phyloP scores from a whole-genome alignment of 2,797 vertebrate species.

The Hippopotamyrus pictus region DNA sequence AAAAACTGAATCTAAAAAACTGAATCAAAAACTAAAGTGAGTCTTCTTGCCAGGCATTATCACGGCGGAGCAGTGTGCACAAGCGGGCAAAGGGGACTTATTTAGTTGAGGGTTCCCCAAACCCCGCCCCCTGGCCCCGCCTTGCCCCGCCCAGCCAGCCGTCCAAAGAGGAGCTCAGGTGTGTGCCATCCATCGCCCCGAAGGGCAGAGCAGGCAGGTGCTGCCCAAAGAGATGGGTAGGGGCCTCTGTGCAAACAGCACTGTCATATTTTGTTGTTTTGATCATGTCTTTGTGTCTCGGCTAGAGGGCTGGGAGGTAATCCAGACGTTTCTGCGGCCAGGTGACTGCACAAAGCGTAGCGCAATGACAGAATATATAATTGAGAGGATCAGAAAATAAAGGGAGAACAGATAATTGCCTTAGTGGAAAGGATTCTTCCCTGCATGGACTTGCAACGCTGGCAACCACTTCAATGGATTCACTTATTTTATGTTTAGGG shows the following conservation, averaged over 20 bases:
- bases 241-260: background rate
- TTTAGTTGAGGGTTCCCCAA: background rate
- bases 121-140: background rate
- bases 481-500: background rate
- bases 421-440: background rate
- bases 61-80: background rate
- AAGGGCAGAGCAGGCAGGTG: background rate
- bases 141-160: too few relatives aligned
- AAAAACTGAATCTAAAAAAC: too few relatives aligned
- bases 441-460: background rate
- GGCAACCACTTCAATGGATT: conserved; percentile 4
- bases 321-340: background rate
- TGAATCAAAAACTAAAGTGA: too few relatives aligned
- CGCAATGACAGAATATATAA: background rate
- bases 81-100: background rate
- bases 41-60: background rate
- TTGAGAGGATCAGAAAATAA: background rate
- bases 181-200: background rate
- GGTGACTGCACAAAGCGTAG: background rate
- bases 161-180: background rate
- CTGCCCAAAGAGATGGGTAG: background rate
- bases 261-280: background rate
- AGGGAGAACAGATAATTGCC: background rate
- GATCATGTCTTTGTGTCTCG: background rate
- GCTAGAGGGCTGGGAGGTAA: background rate